Evolutionary conservation across 2,797 vertebrate species (phyloP), one percentile per base, ranked within the genome.

Genomic region (Mallotus villosus): DNA sequence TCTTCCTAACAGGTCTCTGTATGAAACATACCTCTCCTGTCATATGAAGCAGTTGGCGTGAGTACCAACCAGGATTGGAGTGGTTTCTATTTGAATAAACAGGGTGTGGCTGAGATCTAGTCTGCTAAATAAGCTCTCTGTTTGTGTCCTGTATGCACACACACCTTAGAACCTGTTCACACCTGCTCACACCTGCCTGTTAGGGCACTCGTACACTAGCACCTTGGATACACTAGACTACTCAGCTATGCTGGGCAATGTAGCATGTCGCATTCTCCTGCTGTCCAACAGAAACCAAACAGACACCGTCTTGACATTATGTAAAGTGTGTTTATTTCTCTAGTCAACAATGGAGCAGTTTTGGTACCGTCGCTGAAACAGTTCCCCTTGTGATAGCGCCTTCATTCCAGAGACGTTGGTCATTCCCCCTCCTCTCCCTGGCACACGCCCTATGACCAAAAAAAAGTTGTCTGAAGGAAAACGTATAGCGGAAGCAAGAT

Each of bases 401-500:
- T 57, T 34, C 49, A 16, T 57, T 24, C 74, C 65, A 63, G 65
- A 27, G n/a, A 29, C 46, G 55, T 22, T 67, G 22, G 17, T 51
- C 34, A 4, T 11, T 60, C 60, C 76, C 70, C 73, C 68, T 55
- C 73, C 76, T 75, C 60, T 87, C 84, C 69, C 76, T 86, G 70
- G 85, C 87, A 90, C 89, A 94, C 93, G 93, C 92, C 92, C 92
- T 90, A 77, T 67, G 82, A 70, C 70, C 60, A 78, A 71, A 82
- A 84, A 85, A 84, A 75, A 61, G 58, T 82, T 86, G 85, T 81
- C 81, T 67, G 46, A 74, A 71, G 86, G 86, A 84, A 76, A 89
- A 87, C 88, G 89, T 90, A 92, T 90, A 87, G 86, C 89, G 84
- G 89, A 88, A 88, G 88, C 90, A 84, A 90, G 88, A 68, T 66